Base-by-base conservation (phyloP, 2,113 vertebrate species). In the Chaetorhynchus papuensis region DNA sequence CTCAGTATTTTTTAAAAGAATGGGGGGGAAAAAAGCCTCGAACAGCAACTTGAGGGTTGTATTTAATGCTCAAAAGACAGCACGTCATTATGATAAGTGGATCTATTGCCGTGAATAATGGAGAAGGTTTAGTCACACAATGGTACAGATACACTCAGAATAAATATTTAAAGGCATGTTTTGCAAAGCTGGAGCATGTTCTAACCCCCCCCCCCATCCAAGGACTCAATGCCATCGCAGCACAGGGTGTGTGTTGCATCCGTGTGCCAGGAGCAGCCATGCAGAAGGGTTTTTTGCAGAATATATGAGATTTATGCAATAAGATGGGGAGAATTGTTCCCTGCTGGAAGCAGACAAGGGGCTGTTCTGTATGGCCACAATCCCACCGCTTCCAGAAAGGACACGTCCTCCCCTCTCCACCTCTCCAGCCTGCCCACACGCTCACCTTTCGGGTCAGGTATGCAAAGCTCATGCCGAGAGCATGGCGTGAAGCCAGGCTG, bases 21-120 rank as follows among this genome's bases (percentile, higher is more conserved):
- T 60, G 91, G 82, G 77, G 21, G 23, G 1, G 2, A 77, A 77
- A 90, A 64, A 83, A 20, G 3, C 3, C 75, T 78, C 94, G 87
- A 96, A 76, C 50, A 88, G 64, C 59, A 82, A 93, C 79, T 71
- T 81, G 68, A 79, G 92, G 69, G 53, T 71, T 56, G 64, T 83
- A 92, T 97, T 97, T 96, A 92, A 94, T 95, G 77, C 86, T 92
- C 79, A 87, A 59, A 95, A 96, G 78, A 91, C 52, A 94, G 79
- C 70, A 84, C 13, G 9, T 68, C 78, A 59, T 89, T 85, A 89
- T 84, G 77, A 83, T 89, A 91, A 94, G 54, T 1, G 1, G 79
- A 94, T 93, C 66, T 89, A 95, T 92, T 88, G 76, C 83, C 56
- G 90, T 96, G 92, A 97, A 95, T 96, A 96, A 96, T 94, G 87